Evolutionary conservation across 2,797 vertebrate genomes (phyloP), one percentile per base, ranked within the genome.

Genomic region (Acanthiza pusilla): DNA sequence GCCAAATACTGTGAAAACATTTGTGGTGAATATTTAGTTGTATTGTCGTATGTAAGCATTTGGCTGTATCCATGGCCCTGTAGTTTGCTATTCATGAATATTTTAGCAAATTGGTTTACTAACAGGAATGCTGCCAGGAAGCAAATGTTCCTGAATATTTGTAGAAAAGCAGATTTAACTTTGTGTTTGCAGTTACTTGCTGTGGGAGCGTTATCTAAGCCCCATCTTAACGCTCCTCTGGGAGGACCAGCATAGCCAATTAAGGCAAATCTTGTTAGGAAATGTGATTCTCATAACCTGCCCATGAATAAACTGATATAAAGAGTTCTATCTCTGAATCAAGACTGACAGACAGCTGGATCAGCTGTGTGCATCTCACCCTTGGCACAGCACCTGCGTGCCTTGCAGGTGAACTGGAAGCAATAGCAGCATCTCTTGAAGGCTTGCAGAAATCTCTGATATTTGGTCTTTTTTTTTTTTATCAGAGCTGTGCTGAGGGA

Each of bases 41-140:
- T 86, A 40, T 70, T 89, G 65, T 87, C 0, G 1, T 47, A 60
- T 32, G 32, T 29, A 67, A 89, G 81, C 57, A 15, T 91, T 91
- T 82, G 91, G 77, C 86, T 83, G 63, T 40, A 57, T 66, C 77
- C 19, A 1, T 36, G 77, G 86, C 57, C 91, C 67, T 80, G 71
- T 71, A 67, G 80, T 85, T 96, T 85, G 78, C 77, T 87, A 4
- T 63, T 94, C 75, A 65, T 96, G 63, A 95, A 92, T 96, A 87
- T 96, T 95, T 91, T 92, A 97, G 93, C 91, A 95, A 92, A 93
- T 83, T 79, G 89, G 53, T 83, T 93, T 96, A 66, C 86, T 87
- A 82, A 91, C 80, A 89, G 83, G 77, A 91, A 30, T 27, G 45
- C 60, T 93, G 93, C 94, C 92, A 89, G 65, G 68, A 82, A 95